Evolutionary conservation across 1,140 invertebrate genomes (phyloP).

Genomic region (Drosophila eugracilis): DNA sequence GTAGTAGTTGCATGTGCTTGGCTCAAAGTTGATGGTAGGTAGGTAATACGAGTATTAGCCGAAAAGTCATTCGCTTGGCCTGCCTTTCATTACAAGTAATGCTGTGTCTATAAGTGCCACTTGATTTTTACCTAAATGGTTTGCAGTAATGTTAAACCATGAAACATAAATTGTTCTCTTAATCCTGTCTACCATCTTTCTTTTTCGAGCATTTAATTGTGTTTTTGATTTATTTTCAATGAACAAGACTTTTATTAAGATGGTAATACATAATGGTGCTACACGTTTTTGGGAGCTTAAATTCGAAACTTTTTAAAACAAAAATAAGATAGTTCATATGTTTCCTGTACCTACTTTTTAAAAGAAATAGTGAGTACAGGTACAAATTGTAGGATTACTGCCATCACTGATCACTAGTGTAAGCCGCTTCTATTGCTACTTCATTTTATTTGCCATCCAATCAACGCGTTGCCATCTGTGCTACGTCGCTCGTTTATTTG

Average conservation of each 20-base stretch:
- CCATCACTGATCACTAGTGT: slow-evolving; percentile 11
- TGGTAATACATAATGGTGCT: too few species aligned
- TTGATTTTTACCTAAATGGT: neutral
- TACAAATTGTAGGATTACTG: neutral
- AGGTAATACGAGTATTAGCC: slow-evolving; percentile 31
- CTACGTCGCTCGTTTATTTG: slow-evolving; percentile 36
- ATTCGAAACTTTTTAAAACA: too few species aligned
- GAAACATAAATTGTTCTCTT: too few species aligned
- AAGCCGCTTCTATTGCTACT: slow-evolving; percentile 16
- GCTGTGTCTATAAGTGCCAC: neutral
- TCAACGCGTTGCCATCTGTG: slow-evolving; percentile 60
- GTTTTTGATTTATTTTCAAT: too few species aligned
- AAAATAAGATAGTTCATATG: too few species aligned
- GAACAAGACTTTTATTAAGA: too few species aligned
- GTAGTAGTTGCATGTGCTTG: slow-evolving; percentile 61
- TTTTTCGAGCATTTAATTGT: too few species aligned
- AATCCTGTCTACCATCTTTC: too few species aligned
- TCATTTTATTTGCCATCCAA: slow-evolving; percentile 41
- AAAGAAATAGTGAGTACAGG: neutral
- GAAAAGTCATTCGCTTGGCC: slow-evolving; percentile 34
- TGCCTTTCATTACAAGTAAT: slow-evolving; percentile 37
- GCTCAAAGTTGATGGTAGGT: slow-evolving; percentile 22
- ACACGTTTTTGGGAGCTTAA: too few species aligned
- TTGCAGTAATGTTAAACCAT: too few species aligned
- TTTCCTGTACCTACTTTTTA: too few species aligned